Percentiles rank a stretch among this genome's conserved stretches.
These are phyloP conservation scores for Cantharis rufa DNA, from an alignment of 2,888 invertebrate genomes.

Conservation along the genomic window DNA sequence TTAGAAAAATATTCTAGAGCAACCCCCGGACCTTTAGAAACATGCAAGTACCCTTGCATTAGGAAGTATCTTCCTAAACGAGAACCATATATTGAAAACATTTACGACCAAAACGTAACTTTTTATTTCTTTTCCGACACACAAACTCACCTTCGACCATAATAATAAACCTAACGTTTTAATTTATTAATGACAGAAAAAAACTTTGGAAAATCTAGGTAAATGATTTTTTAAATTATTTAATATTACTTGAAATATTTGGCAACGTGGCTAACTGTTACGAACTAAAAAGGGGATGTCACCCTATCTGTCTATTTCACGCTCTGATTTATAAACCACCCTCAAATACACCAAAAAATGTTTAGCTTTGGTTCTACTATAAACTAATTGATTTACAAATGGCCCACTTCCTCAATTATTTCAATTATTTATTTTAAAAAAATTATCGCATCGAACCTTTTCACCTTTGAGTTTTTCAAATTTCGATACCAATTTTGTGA, in stretches of 20 bases:
- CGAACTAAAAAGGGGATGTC: slow-evolving; percentile 21
- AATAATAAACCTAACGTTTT: background rate
- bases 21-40: slow-evolving; percentile 13
- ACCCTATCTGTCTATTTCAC: slow-evolving; percentile 32
- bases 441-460: background rate
- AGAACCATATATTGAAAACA: background rate
- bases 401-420: background rate
- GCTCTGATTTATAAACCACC: slow-evolving; percentile 32
- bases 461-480: background rate
- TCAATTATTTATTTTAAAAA: background rate
- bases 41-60: no score
- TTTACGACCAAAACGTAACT: background rate
- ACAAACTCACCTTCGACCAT: background rate
- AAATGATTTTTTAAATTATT: background rate
- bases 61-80: background rate
- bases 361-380: slow-evolving; percentile 13
- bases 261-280: slow-evolving; percentile 7
- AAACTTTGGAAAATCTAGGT: background rate
- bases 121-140: background rate
- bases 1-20: slow-evolving; percentile 29
- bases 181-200: background rate
- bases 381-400: background rate
- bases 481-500: background rate
- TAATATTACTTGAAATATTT: background rate
- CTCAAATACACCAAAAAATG: slow-evolving; percentile 10